Evolutionary conservation across 1,140 invertebrate genomes (phyloP), one percentile per base, ranked within the genome.

Genomic region (Cydia pomonella): DNA sequence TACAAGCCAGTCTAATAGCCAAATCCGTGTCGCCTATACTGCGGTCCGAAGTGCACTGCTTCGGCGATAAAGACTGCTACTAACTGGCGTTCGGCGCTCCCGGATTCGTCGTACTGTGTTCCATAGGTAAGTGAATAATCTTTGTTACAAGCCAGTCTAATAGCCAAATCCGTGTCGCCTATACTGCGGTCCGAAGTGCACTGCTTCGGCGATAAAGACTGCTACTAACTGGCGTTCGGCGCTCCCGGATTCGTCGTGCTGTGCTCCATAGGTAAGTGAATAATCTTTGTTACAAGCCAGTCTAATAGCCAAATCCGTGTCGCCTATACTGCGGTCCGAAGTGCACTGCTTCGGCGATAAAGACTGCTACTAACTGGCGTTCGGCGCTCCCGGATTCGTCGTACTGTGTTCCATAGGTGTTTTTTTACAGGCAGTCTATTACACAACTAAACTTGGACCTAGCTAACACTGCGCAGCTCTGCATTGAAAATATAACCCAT

Each of bases 191-290:
- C 94, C 63, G 95, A 96, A 80, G 92, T 96, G 0, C 88, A 94
- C 21, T 97, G 96, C 82, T 95, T 96, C 82, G 95, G 94, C 1
- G 91, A 94, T 44, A 95, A 95, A 63, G 94, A 94, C 64, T 97
- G 96, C 82, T 97, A 96, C 86, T 94, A 95, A 0, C 80, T 97
- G 29, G 96, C 95, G 0, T 97, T 97, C 90, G 95, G 95, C 27
- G 93, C 96, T 16, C 96, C 96, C 1, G 95, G 95, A 3, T 53
- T 94, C 4, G 85, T 96, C 2, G 94, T 96, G 84, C 75, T 95
- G 9, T 78, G 94, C 53, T 93, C 95, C 29, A 87, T 95, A 73
- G 82, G 94, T 95, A 76, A 38, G 33, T 38, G 33, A 38, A 38
- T 38, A 38, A 38, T 38, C 94, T 93, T 80, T 71, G 1, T 64